Conservation (phyloP, 23 tunicate species). For the Phallusia fumigata region DNA sequence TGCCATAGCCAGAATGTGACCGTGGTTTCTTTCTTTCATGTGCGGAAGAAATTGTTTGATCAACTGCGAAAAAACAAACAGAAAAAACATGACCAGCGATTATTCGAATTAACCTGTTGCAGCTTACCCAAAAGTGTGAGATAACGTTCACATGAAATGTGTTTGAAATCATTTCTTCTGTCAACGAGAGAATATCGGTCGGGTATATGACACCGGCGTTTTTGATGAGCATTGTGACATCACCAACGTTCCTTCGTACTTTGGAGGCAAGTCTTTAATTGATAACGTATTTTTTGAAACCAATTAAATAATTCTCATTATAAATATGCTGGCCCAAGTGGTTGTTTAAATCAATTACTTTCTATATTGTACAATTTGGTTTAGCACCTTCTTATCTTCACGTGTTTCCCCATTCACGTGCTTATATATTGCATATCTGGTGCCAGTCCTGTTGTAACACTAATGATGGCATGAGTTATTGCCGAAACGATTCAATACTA, state of each 20-base stretch:
- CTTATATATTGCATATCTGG: too few relatives aligned
- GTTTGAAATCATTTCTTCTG: conserved; percentile 39
- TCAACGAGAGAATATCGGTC: conserved; percentile 38
- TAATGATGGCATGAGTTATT: too few relatives aligned
- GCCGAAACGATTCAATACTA: too few relatives aligned
- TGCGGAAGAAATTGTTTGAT: conserved; percentile 63
- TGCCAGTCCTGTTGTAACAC: too few relatives aligned
- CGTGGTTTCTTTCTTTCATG: conserved; percentile 79
- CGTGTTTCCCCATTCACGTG: too few relatives aligned
- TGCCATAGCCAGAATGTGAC: conserved; percentile 66
- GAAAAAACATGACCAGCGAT: too few relatives aligned
- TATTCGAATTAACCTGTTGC: background rate
- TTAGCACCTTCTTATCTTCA: too few relatives aligned
- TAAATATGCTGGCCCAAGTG: too few relatives aligned
- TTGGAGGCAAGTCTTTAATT: conserved; percentile 30
- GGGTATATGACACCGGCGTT: conserved; percentile 63
- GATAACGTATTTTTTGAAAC: too few relatives aligned
- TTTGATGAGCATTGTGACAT: conserved; percentile 71
- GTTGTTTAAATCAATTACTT: too few relatives aligned
- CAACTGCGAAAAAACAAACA: conserved; percentile 45
- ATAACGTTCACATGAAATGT: conserved; percentile 58
- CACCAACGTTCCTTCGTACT: conserved; percentile 55
- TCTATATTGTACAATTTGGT: too few relatives aligned
- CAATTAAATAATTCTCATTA: too few relatives aligned
- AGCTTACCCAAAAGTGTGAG: conserved; percentile 64